A percentile compares a stretch with the other conserved stretches of the same genome.
Conservation (phyloP, 2,113 vertebrate species). For the Thalassoma bifasciatum region DNA sequence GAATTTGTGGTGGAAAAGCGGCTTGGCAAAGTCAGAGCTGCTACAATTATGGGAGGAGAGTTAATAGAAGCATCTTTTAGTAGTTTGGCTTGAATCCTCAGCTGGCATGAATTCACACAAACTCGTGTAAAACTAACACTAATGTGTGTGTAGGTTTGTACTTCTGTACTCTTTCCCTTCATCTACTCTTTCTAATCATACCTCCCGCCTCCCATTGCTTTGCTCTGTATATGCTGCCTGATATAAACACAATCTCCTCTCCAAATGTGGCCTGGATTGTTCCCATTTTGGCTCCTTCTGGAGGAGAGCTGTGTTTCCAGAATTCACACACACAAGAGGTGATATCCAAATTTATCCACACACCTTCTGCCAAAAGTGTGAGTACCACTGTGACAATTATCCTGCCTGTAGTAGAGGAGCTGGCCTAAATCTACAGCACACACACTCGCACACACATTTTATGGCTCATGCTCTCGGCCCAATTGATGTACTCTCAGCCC, state of each 20-base stretch:
- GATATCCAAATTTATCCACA: constrained; percentile 59
- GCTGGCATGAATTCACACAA: constrained; percentile 15
- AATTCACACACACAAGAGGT: constrained; percentile 17
- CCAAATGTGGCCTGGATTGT: constrained; percentile 2
- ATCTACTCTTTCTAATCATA: neutral
- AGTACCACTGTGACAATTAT: constrained; percentile 56
- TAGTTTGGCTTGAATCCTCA: constrained; percentile 23
- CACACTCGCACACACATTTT: constrained; percentile 22
- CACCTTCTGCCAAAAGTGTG: constrained; percentile 61
- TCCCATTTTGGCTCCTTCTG: constrained; percentile 25
- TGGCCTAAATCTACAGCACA: constrained; percentile 1
- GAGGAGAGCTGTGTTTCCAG: constrained; percentile 22
- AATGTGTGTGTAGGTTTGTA: constrained; percentile 14
- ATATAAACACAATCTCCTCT: constrained; percentile 19
- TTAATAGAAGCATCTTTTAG: constrained; percentile 30
- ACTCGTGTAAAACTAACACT: neutral
- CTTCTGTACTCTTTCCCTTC: constrained; percentile 1
- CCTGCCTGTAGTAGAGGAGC: constrained; percentile 21
- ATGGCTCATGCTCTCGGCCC: neutral
- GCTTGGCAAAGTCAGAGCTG: constrained; percentile 4
- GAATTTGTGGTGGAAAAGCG: constrained; percentile 20
- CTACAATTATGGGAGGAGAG: constrained; percentile 27
- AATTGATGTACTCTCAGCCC: constrained; percentile 1
- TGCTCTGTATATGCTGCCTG: constrained; percentile 19
- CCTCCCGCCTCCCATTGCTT: constrained; percentile 4